phyloP scores from a whole-genome alignment of 2,888 invertebrate genomes.

The Leptinotarsa rubiginosa region DNA sequence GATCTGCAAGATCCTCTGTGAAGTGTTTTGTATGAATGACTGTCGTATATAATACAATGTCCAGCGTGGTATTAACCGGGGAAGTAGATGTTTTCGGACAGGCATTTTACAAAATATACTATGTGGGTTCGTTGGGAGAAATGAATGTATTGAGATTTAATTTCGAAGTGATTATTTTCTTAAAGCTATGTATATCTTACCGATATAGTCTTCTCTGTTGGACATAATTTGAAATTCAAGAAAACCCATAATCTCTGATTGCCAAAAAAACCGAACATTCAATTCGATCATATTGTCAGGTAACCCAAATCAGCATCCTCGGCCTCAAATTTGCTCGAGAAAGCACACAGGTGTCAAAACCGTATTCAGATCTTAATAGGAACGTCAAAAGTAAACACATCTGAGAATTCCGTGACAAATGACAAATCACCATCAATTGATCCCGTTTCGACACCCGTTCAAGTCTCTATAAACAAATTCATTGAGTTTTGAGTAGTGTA shows the following conservation, averaged over 20 bases:
- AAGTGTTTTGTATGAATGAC: too few relatives aligned
- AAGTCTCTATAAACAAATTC: slow-evolving; percentile 17
- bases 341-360: slow-evolving; percentile 21
- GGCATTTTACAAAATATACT: too few relatives aligned
- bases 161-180: too few relatives aligned
- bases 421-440: slow-evolving; percentile 45
- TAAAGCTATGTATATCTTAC: too few relatives aligned
- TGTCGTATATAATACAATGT: too few relatives aligned
- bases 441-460: slow-evolving; percentile 42
- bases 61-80: too few relatives aligned
- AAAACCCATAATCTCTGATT: too few relatives aligned
- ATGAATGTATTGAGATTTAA: too few relatives aligned
- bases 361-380: slow-evolving; percentile 22
- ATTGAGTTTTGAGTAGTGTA: slow-evolving; percentile 31
- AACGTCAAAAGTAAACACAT: slow-evolving; percentile 41
- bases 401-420: slow-evolving; percentile 20
- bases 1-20: too few relatives aligned
- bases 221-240: too few relatives aligned
- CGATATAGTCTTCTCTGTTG: too few relatives aligned
- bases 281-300: not conserved
- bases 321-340: not conserved
- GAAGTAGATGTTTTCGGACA: not conserved
- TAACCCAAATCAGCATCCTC: not conserved
- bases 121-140: too few relatives aligned
- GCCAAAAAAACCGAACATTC: not conserved